A percentile compares a stretch with the other conserved stretches of the same genome.
phyloP scores from a whole-genome alignment of 2,113 vertebrate species.

The Aphyosemion australe region DNA sequence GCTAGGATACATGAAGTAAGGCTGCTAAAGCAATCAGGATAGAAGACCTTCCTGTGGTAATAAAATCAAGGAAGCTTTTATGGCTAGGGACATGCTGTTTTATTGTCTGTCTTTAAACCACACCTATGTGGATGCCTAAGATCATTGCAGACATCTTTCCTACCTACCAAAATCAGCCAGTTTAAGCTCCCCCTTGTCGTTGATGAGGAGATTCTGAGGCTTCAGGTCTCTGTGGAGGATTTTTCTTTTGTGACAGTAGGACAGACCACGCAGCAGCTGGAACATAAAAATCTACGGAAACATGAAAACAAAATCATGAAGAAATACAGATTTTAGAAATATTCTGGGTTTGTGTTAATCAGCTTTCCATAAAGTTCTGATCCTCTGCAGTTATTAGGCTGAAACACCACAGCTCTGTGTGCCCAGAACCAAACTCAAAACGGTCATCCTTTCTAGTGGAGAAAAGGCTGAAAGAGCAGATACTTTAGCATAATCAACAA shows the following conservation, averaged over 20 bases:
- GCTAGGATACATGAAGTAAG: conserved; percentile 67
- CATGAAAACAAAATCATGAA: neutral
- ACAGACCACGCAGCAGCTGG: conserved; percentile 92
- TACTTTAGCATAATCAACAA: too few relatives aligned
- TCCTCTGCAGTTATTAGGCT: neutral
- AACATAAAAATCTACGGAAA: conserved; percentile 93
- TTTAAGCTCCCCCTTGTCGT: conserved; percentile 93
- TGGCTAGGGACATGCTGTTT: neutral
- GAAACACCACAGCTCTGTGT: neutral
- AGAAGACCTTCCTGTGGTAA: conserved; percentile 25
- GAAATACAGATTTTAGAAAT: neutral
- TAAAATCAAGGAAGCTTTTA: conserved; percentile 41
- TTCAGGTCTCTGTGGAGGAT: conserved; percentile 97
- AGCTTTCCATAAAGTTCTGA: neutral
- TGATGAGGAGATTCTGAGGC: conserved; percentile 97
- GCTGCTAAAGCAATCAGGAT: conserved; percentile 48
- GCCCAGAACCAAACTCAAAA: too few relatives aligned
- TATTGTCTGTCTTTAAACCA: neutral
- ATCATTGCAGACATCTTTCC: conserved; percentile 41
- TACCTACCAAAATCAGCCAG: conserved; percentile 95
- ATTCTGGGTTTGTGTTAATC: neutral
- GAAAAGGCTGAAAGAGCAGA: too few relatives aligned
- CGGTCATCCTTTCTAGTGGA: too few relatives aligned
- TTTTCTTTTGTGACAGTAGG: conserved; percentile 93
- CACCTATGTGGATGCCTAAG: neutral